Conservation (phyloP, 2,113 vertebrate species). For the Eublepharis macularius region DNA sequence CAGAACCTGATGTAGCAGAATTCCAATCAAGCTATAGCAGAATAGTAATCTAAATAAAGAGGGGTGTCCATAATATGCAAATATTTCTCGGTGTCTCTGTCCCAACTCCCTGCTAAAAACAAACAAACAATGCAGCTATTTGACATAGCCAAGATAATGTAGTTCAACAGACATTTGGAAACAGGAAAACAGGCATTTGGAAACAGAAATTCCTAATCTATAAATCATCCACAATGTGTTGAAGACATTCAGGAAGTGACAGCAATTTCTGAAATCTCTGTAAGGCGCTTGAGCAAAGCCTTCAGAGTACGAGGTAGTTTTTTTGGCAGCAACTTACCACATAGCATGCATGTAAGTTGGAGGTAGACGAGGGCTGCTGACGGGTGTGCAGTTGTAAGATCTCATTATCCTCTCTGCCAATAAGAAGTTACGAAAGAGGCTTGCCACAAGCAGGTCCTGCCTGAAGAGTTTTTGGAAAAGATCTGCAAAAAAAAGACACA, state of each 20-base stretch:
- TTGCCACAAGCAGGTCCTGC: conserved; percentile 96
- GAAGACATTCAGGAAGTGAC: fast-evolving
- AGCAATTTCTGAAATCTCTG: neutral
- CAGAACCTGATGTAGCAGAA: neutral
- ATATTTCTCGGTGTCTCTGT: too few species aligned
- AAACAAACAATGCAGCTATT: too few species aligned
- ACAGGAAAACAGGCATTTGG: neutral
- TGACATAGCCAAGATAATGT: fast-evolving
- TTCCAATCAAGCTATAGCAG: neutral
- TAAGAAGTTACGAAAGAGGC: conserved; percentile 95
- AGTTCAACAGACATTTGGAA: fast-evolving
- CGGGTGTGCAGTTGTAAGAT: conserved; percentile 96
- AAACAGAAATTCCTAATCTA: neutral
- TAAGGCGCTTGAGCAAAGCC: neutral
- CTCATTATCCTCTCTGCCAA: conserved; percentile 97
- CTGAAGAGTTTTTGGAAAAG: conserved; percentile 98
- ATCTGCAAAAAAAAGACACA: conserved; percentile 72
- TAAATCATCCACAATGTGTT: fast-evolving
- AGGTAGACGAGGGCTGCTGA: conserved; percentile 95
- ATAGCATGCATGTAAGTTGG: conserved; percentile 98
- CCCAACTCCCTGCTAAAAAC: too few species aligned
- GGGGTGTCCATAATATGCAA: neutral
- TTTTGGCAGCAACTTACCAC: conserved; percentile 84
- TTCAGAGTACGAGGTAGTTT: fast-evolving
- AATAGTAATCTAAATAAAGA: neutral